Percentiles rank a stretch among this genome's conserved stretches.
phyloP scores from a whole-genome alignment of 2,113 vertebrate species.

The Tor tambroides region DNA sequence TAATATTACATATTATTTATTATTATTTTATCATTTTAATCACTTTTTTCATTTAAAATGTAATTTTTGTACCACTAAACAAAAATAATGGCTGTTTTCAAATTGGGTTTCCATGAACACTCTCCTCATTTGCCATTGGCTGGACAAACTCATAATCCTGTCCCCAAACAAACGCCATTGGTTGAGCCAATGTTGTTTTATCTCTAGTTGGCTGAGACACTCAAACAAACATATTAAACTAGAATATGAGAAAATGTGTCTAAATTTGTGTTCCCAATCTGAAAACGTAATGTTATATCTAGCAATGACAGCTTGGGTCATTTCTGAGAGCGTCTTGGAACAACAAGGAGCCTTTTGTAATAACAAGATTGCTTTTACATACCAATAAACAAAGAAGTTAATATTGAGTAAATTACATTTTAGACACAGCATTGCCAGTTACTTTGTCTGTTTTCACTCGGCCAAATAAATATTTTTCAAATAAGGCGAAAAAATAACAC shows the following conservation, averaged over 20 bases:
- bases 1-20: no score
- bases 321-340: background rate
- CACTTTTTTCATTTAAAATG: no score
- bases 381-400: background rate
- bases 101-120: no score
- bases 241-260: background rate
- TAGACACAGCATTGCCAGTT: background rate
- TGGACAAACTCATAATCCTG: no score
- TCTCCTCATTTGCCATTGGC: no score
- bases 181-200: no score
- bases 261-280: background rate
- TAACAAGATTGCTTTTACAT: background rate
- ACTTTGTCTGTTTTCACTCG: background rate
- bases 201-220: no score
- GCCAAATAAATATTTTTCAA: background rate
- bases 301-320: background rate
- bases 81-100: no score
- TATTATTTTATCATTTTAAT: no score
- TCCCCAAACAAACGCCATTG: no score
- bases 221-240: no score
- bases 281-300: background rate
- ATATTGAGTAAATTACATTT: background rate
- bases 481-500: background rate
- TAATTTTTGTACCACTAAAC: no score
- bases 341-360: background rate